Evolutionary conservation across 1,140 invertebrate genomes (phyloP).

Genomic region (Phortica variegata): DNA sequence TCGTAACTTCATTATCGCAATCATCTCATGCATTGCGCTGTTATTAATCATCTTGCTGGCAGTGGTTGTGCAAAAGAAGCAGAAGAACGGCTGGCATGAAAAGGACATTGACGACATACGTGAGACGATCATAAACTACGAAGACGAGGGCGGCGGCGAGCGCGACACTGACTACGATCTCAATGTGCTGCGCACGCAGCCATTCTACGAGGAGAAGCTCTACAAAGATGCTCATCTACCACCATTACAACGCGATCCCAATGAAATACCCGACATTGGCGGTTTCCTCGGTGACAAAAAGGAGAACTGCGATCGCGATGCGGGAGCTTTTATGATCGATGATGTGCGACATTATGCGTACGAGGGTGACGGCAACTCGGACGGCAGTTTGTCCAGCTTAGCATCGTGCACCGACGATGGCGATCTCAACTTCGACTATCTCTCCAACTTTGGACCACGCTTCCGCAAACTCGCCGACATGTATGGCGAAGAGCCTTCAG

Average conservation of each 20-base stretch:
- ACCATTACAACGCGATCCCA: conserved; percentile 36
- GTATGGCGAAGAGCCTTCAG: conserved; percentile 90
- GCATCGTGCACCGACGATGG: conserved; percentile 92
- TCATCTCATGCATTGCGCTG: conserved; percentile 76
- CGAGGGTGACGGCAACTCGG: conserved; percentile 92
- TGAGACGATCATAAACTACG: conserved; percentile 96
- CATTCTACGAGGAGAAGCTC: conserved; percentile 52
- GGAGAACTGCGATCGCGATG: conserved; percentile 85
- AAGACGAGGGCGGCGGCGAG: conserved; percentile 95
- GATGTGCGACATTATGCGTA: conserved; percentile 95
- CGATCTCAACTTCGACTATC: conserved; percentile 94
- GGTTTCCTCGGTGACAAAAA: conserved; percentile 89
- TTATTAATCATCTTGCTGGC: conserved; percentile 80
- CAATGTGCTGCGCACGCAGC: conserved; percentile 72
- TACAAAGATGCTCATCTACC: conserved; percentile 52
- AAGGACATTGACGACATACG: conserved; percentile 95
- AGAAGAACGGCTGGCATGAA: conserved; percentile 80
- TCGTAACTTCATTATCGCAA: conserved; percentile 80
- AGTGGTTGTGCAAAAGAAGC: conserved; percentile 80
- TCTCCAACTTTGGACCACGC: conserved; percentile 93
- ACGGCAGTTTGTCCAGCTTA: conserved; percentile 88
- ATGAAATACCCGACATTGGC: conserved; percentile 78
- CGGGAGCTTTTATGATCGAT: conserved; percentile 86
- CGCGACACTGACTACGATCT: conserved; percentile 93
- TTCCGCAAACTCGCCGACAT: conserved; percentile 97